A percentile compares a stretch with the other conserved stretches of the same genome.
phyloP scores from a whole-genome alignment of 2,888 invertebrate genomes.

The Crematogaster levior region DNA sequence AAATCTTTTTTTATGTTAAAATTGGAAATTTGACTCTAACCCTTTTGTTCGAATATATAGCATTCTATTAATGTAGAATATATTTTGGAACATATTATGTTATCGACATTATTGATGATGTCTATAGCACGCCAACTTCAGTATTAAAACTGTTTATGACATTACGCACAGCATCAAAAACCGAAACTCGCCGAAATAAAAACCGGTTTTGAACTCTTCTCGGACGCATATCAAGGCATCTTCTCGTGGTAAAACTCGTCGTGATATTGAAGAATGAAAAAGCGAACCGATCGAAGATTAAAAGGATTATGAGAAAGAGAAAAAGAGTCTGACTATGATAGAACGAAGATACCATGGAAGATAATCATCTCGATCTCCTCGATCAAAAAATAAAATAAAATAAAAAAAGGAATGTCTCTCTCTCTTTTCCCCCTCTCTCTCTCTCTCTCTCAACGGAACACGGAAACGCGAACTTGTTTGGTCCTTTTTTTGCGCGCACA shows the following conservation, averaged over 20 bases:
- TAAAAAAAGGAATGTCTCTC: constrained; percentile 9
- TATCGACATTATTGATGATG: background rate
- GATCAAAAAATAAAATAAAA: constrained; percentile 28
- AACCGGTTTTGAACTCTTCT: constrained; percentile 35
- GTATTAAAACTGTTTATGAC: background rate
- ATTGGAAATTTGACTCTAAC: background rate
- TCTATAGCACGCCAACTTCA: too few species aligned
- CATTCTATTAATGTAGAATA: background rate
- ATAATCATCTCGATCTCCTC: constrained; percentile 43
- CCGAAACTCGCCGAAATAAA: constrained; percentile 16
- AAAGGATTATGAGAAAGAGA: constrained; percentile 47
- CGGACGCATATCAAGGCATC: background rate
- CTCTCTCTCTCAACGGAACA: too few species aligned
- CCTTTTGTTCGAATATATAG: background rate
- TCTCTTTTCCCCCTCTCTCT: constrained; percentile 1
- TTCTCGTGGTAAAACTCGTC: constrained; percentile 25
- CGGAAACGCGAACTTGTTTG: constrained; percentile 23
- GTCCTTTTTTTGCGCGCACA: constrained; percentile 19
- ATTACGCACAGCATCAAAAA: constrained; percentile 10
- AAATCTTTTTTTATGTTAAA: background rate
- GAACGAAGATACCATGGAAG: constrained; percentile 28
- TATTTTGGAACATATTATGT: background rate
- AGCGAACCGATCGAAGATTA: constrained; percentile 45
- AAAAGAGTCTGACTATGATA: constrained; percentile 28
- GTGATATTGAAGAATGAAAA: constrained; percentile 28